A percentile compares a stretch with the other conserved stretches of the same genome.
phyloP scores from a whole-genome alignment of 2,888 invertebrate genomes.

The Drosophila nr. fundita region DNA sequence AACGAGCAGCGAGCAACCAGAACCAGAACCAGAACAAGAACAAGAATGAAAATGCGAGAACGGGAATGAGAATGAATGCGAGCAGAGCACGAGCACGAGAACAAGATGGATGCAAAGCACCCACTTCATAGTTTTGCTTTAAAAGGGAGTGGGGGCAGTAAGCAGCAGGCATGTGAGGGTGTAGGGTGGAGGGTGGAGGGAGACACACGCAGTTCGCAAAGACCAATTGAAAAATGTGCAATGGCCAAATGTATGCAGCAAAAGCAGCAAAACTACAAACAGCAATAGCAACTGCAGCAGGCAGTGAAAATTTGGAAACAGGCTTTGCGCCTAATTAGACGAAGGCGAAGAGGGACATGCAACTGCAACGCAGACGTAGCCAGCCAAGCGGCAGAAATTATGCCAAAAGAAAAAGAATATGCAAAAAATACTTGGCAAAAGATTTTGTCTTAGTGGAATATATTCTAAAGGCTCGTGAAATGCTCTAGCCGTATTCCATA shows the following conservation, averaged over 20 bases:
- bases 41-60: constrained; percentile 20
- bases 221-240: constrained; percentile 80
- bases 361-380: constrained; percentile 42
- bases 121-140: constrained; percentile 47
- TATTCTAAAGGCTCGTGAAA: constrained; percentile 8
- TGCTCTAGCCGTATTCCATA: neutral
- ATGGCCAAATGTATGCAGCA: constrained; percentile 64
- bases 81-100: constrained; percentile 21
- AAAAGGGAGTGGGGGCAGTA: neutral
- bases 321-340: constrained; percentile 80
- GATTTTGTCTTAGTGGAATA: constrained; percentile 25
- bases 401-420: constrained; percentile 17
- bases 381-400: constrained; percentile 63
- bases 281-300: constrained; percentile 19
- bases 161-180: neutral
- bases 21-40: constrained; percentile 19
- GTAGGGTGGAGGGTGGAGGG: neutral
- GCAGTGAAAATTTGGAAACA: constrained; percentile 73
- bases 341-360: constrained; percentile 14
- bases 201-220: constrained; percentile 49
- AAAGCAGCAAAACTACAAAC: constrained; percentile 36
- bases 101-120: constrained; percentile 72
- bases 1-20: neutral
- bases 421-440: constrained; percentile 22
- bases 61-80: constrained; percentile 11